Evolutionary conservation across 2,888 invertebrate genomes (phyloP).

Genomic region (Lasioglossum villosulum): DNA sequence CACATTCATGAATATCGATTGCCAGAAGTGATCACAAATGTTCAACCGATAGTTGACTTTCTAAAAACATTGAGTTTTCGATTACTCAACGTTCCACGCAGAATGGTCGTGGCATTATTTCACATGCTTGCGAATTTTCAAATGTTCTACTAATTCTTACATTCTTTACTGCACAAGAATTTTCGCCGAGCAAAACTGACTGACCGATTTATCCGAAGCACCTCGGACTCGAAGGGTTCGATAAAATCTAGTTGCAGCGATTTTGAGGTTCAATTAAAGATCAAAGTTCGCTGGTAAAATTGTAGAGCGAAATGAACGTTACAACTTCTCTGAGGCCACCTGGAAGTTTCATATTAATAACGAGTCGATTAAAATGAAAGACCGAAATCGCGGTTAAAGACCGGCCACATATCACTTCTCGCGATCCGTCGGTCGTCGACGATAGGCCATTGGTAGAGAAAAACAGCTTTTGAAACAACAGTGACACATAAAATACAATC

Average conservation of each 20-base stretch:
- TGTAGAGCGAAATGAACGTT: neutral
- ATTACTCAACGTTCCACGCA: constrained; percentile 39
- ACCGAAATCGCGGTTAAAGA: constrained; percentile 10
- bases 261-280: neutral
- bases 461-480: constrained; percentile 3
- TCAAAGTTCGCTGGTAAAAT: neutral
- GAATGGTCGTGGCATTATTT: neutral
- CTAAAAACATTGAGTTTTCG: no score
- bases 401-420: constrained; percentile 7
- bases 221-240: neutral
- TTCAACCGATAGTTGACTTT: neutral
- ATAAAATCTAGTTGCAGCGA: neutral
- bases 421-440: constrained; percentile 59
- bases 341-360: neutral
- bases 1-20: neutral
- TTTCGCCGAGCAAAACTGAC: neutral
- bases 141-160: neutral
- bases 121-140: neutral
- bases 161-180: neutral
- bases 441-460: constrained; percentile 7
- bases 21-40: neutral
- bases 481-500: constrained; percentile 18
- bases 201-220: neutral
- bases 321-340: neutral
- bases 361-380: constrained; percentile 8